Conservation (phyloP, 2,797 vertebrate species). For the Chrosomus eos region DNA sequence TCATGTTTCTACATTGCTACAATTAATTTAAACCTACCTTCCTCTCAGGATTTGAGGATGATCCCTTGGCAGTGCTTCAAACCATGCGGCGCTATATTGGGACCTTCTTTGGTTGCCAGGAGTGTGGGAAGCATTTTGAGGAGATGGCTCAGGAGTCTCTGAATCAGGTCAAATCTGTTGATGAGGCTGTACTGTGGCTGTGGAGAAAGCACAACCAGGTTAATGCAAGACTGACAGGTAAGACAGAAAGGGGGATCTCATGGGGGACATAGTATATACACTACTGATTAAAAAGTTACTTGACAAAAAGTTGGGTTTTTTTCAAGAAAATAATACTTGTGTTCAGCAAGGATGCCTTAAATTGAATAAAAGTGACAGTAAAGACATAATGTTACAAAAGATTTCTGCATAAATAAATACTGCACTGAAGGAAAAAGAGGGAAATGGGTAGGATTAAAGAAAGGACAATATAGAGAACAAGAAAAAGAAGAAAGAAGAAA, state of each 20-base stretch:
- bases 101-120: conserved; percentile 90
- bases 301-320: too few relatives aligned
- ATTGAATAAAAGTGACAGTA: not conserved
- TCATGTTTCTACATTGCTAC: not conserved
- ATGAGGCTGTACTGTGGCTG: conserved; percentile 89
- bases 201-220: conserved; percentile 93
- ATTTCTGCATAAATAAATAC: not conserved
- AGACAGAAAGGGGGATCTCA: not conserved
- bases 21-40: not conserved
- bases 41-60: conserved; percentile 79
- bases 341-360: not conserved
- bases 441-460: not conserved
- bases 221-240: conserved; percentile 89
- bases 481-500: too few relatives aligned
- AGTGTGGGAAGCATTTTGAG: conserved; percentile 89
- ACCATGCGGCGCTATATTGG: conserved; percentile 83
- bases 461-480: not conserved
- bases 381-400: not conserved
- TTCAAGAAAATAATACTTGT: not conserved
- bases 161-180: conserved; percentile 72
- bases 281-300: not conserved
- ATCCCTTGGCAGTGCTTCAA: conserved; percentile 81
- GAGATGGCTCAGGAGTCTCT: conserved; percentile 81
- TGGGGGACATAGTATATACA: not conserved
- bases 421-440: not conserved